A percentile compares a stretch with the other conserved stretches of the same genome.
phyloP scores from a whole-genome alignment of 2,797 vertebrate genomes.

The Thunnus albacares region DNA sequence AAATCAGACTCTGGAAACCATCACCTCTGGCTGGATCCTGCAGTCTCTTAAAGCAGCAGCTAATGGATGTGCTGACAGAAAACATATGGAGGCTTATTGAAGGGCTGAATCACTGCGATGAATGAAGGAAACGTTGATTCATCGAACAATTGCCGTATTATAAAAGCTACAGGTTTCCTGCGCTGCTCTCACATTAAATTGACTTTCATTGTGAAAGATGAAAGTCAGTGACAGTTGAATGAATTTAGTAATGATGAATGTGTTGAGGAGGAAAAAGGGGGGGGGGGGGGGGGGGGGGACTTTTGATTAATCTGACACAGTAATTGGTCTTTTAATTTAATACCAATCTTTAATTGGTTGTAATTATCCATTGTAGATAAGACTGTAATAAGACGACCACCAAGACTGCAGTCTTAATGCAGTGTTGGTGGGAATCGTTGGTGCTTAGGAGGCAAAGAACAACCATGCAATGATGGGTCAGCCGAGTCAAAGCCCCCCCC shows the following conservation, averaged over 20 bases:
- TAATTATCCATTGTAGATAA: conserved; percentile 14
- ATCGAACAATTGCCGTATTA: conserved; percentile 32
- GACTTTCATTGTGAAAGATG: conserved; percentile 28
- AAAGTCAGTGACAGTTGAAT: conserved; percentile 5
- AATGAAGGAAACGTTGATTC: conserved; percentile 38
- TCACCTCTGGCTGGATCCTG: conserved; percentile 29
- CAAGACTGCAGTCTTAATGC: background rate
- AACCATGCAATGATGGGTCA: conserved; percentile 11
- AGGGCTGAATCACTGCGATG: conserved; percentile 25
- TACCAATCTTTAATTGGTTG: background rate
- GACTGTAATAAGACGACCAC: too few species aligned
- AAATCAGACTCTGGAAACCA: conserved; percentile 36
- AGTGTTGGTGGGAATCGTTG: too few species aligned
- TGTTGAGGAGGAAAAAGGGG: conserved; percentile 2
- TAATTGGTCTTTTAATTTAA: conserved; percentile 18
- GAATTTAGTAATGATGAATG: conserved; percentile 19
- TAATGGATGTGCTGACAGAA: conserved; percentile 50
- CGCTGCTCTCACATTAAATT: conserved; percentile 31
- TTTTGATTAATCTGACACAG: conserved; percentile 19
- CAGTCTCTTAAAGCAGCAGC: conserved; percentile 34
- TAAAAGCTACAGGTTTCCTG: conserved; percentile 9
- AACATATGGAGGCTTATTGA: conserved; percentile 49
- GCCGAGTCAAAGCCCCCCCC: background rate
- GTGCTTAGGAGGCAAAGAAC: background rate
- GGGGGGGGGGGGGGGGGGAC: background rate